Evolutionary conservation across 1,140 invertebrate genomes (phyloP).

Genomic region (Cryptotermes secundus): DNA sequence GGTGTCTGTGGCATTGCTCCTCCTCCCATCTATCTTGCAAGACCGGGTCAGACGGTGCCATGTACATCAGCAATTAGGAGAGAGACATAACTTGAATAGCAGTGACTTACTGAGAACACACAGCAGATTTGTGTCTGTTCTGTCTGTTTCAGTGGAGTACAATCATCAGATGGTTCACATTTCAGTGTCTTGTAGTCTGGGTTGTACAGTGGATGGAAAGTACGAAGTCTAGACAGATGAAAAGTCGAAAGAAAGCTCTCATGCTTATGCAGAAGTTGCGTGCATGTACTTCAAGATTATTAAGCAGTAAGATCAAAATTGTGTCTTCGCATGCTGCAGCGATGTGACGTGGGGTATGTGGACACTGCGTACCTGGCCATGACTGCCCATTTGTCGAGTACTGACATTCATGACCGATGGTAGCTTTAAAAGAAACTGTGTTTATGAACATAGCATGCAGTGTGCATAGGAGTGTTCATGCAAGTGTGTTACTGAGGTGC

Average conservation of each 20-base stretch:
- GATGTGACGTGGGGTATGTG: background rate
- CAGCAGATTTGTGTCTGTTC: background rate
- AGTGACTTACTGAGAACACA: background rate
- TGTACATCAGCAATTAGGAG: background rate
- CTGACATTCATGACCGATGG: background rate
- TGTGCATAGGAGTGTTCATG: background rate
- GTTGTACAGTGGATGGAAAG: background rate
- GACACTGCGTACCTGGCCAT: background rate
- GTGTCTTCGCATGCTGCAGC: background rate
- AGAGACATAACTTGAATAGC: background rate
- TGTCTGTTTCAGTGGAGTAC: background rate
- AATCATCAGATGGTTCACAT: background rate
- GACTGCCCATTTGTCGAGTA: background rate
- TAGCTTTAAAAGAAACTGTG: background rate
- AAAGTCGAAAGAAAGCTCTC: background rate
- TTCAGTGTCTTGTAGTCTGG: background rate
- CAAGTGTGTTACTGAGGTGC: background rate
- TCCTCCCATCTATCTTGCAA: slow-evolving; percentile 12
- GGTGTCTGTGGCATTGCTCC: background rate
- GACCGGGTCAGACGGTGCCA: background rate
- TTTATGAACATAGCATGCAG: background rate
- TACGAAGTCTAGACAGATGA: background rate
- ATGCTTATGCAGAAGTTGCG: background rate
- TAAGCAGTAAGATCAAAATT: background rate
- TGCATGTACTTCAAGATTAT: background rate